Evolutionary conservation across 2,888 invertebrate species (phyloP).

Genomic region (Sphecodes monilicornis): DNA sequence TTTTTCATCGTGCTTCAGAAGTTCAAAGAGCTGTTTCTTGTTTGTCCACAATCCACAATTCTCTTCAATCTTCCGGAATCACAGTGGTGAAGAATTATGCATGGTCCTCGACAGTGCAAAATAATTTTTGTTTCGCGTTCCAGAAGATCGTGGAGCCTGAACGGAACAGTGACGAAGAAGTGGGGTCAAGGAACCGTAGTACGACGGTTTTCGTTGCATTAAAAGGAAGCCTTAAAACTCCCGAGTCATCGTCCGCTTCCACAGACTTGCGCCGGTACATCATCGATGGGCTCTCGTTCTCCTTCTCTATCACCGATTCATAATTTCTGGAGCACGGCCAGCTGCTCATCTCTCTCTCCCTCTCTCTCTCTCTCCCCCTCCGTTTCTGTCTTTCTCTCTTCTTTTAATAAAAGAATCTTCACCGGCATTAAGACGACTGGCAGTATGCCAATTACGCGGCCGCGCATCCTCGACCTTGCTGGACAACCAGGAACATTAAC

Average conservation of each 20-base stretch:
- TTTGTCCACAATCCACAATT: too few relatives aligned
- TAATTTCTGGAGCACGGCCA: slow-evolving; percentile 63
- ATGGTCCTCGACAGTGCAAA: too few relatives aligned
- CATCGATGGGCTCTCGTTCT: slow-evolving; percentile 33
- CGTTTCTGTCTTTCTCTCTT: slow-evolving; percentile 10
- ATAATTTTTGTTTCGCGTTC: too few relatives aligned
- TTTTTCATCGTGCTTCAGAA: too few relatives aligned
- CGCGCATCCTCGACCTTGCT: slow-evolving; percentile 49
- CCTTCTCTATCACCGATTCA: slow-evolving; percentile 42
- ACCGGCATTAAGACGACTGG: slow-evolving; percentile 46
- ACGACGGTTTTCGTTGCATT: slow-evolving; percentile 41
- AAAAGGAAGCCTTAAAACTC: slow-evolving; percentile 51
- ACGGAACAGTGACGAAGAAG: not conserved
- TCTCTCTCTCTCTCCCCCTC: slow-evolving; percentile 13
- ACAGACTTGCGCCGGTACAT: slow-evolving; percentile 38
- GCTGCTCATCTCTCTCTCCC: slow-evolving; percentile 21
- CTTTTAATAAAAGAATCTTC: slow-evolving; percentile 55
- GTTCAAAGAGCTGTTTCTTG: too few relatives aligned
- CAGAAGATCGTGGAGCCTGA: too few relatives aligned
- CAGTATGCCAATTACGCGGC: slow-evolving; percentile 49
- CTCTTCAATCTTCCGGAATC: too few relatives aligned
- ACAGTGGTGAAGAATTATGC: too few relatives aligned
- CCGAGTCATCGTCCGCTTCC: slow-evolving; percentile 47
- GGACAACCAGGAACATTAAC: slow-evolving; percentile 34
- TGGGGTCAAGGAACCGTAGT: slow-evolving; percentile 17